phyloP scores from a whole-genome alignment of 2,888 invertebrate genomes.

The Parnassius glacialis region DNA sequence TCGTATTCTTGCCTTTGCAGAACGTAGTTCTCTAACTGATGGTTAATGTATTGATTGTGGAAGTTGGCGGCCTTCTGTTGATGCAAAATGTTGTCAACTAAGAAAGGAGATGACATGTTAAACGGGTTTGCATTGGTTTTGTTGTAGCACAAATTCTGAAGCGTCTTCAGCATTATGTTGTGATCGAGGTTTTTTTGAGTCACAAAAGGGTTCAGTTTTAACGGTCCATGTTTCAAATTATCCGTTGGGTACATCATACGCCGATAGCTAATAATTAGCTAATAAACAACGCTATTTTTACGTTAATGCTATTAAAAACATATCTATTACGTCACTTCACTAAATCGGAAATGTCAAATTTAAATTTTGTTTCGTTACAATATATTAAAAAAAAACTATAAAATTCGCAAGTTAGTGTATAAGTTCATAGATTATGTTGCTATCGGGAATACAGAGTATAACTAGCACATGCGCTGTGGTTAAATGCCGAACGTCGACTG shows the following conservation, averaged over 20 bases:
- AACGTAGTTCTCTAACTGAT: conserved; percentile 71
- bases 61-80: conserved; percentile 76
- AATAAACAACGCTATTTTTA: conserved; percentile 13
- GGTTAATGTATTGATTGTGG: conserved; percentile 79
- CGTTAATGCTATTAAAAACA: conserved; percentile 10
- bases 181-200: conserved; percentile 58
- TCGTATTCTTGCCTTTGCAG: conserved; percentile 57
- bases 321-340: conserved; percentile 28
- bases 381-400: conserved; percentile 3
- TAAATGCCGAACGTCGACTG: conserved; percentile 53
- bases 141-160: conserved; percentile 68
- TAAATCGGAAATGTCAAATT: conserved; percentile 14
- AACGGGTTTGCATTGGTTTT: conserved; percentile 56
- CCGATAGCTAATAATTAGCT: conserved; percentile 34
- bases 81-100: conserved; percentile 83
- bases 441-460: conserved; percentile 12
- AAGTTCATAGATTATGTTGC: conserved; percentile 12
- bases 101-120: conserved; percentile 82
- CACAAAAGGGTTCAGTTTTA: conserved; percentile 62
- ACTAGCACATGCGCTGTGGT: conserved; percentile 40
- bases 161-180: conserved; percentile 76
- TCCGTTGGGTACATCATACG: conserved; percentile 74
- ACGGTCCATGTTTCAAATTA: conserved; percentile 64
- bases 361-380: neutral
- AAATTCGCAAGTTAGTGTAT: neutral